These are phyloP conservation scores for Gymnobelideus leadbeateri DNA, from an alignment of 2,113 vertebrate species.

Conservation along the genomic window DNA sequence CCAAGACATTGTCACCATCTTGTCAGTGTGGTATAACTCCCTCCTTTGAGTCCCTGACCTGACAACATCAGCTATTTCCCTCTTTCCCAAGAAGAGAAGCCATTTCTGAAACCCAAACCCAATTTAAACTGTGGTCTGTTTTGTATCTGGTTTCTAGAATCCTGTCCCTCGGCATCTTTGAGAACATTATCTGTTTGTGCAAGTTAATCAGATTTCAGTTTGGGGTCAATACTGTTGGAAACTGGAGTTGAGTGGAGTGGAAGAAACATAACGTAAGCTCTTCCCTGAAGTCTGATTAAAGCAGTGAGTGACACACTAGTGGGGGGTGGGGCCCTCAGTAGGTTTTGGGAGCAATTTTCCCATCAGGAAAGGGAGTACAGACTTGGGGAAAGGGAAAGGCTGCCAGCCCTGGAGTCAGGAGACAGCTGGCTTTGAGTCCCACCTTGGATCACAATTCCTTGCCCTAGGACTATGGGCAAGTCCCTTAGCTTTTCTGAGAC, in stretches of 20 bases:
- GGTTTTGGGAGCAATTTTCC: neutral
- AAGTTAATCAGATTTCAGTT: constrained; percentile 35
- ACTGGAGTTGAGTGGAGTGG: neutral
- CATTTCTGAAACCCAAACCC: constrained; percentile 57
- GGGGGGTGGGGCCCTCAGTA: neutral
- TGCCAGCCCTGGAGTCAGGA: neutral
- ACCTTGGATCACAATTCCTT: neutral
- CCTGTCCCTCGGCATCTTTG: constrained; percentile 32
- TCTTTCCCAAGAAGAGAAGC: constrained; percentile 18
- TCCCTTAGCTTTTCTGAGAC: neutral
- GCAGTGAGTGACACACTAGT: neutral
- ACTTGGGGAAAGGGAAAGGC: neutral
- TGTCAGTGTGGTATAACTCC: neutral
- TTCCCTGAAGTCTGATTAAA: neutral
- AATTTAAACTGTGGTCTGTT: constrained; percentile 30
- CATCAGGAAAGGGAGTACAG: neutral
- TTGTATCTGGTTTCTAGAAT: constrained; percentile 39
- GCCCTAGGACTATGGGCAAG: neutral
- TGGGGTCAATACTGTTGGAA: constrained; percentile 1
- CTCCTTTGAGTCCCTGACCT: neutral
- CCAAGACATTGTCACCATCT: neutral
- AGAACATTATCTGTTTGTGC: neutral
- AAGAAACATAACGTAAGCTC: neutral
- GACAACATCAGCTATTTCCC: neutral
- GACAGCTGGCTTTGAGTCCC: neutral